These are phyloP conservation scores for Bibio marci DNA, from an alignment of 2,888 invertebrate species.

Conservation along the genomic window DNA sequence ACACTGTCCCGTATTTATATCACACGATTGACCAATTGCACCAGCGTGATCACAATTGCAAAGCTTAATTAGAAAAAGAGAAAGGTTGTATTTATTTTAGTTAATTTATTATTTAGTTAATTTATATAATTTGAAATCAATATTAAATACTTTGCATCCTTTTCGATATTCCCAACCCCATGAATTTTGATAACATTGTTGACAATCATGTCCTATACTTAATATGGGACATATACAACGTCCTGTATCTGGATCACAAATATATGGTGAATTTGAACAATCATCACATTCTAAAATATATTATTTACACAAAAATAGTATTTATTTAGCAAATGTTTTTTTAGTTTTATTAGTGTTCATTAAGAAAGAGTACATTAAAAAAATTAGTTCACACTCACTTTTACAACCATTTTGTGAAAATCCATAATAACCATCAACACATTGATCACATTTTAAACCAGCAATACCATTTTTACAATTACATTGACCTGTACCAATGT, in stretches of 20 bases:
- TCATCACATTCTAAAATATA: conserved; percentile 47
- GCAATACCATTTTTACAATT: conserved; percentile 59
- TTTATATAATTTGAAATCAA: no score
- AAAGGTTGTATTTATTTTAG: conserved; percentile 1
- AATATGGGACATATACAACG: conserved; percentile 82
- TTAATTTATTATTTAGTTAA: conserved; percentile 6
- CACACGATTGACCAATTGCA: conserved; percentile 43
- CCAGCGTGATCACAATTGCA: conserved; percentile 55
- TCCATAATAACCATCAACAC: conserved; percentile 60
- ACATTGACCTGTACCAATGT: conserved; percentile 60
- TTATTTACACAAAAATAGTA: no score
- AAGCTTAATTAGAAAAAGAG: conserved; percentile 20
- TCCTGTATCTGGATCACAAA: conserved; percentile 79
- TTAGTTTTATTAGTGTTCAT: not conserved
- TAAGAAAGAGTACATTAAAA: not conserved
- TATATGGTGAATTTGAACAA: conserved; percentile 65
- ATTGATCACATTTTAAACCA: conserved; percentile 53
- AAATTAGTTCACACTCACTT: conserved; percentile 34
- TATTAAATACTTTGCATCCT: conserved; percentile 50
- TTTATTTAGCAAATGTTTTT: not conserved
- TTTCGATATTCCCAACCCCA: conserved; percentile 59
- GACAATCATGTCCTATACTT: conserved; percentile 68
- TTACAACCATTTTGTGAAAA: conserved; percentile 61
- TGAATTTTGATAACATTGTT: conserved; percentile 60
- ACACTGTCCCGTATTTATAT: conserved; percentile 41